Evolutionary conservation across 2,888 invertebrate species (phyloP).

Genomic region (Troides helena): DNA sequence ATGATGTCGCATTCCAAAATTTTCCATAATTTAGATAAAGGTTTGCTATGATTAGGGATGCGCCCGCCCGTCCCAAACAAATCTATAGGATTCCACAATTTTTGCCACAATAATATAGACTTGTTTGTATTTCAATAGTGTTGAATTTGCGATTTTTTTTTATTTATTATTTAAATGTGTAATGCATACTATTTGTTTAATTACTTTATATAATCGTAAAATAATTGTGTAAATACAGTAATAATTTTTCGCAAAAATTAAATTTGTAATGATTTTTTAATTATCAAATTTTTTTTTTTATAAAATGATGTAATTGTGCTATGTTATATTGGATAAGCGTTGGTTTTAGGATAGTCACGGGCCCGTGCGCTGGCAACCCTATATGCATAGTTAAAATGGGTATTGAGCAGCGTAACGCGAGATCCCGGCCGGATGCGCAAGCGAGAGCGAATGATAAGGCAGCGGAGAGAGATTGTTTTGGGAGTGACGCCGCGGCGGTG

Average conservation of each 20-base stretch:
- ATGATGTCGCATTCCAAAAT: constrained; percentile 74
- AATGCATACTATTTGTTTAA: no score
- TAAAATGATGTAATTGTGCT: no score
- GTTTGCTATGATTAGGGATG: constrained; percentile 77
- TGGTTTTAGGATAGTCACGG: not conserved
- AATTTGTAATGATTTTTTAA: no score
- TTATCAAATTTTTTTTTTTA: no score
- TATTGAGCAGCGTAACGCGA: constrained; percentile 57
- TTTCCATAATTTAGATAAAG: constrained; percentile 79
- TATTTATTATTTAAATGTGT: no score
- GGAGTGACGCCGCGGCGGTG: constrained; percentile 60
- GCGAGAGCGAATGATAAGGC: constrained; percentile 41
- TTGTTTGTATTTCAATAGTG: not conserved
- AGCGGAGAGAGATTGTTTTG: constrained; percentile 67
- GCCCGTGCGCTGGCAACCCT: constrained; percentile 41
- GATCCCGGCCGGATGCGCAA: constrained; percentile 54
- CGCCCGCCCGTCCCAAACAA: constrained; percentile 42
- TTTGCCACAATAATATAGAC: not conserved
- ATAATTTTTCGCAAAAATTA: no score
- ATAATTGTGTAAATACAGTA: no score
- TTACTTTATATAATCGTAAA: no score
- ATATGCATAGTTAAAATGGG: constrained; percentile 47
- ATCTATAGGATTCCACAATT: not conserved
- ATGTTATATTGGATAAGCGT: no score
- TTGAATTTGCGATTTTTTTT: not conserved